phyloP scores from a whole-genome alignment of 2,888 invertebrate species.

The Hofmannophila pseudospretella region DNA sequence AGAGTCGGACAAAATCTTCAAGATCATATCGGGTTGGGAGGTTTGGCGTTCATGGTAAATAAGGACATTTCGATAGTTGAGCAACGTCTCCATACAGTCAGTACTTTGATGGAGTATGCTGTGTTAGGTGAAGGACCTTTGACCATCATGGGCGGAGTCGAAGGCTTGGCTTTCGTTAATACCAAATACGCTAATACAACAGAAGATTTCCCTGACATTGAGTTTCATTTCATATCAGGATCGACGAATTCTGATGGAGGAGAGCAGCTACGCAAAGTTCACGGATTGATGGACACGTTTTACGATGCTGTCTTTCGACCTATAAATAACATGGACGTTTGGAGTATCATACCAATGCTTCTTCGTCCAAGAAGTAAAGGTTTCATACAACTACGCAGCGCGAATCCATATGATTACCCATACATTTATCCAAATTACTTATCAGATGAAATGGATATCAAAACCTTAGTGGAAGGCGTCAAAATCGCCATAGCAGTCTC shows the following conservation, averaged over 20 bases:
- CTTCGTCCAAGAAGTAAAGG: slow-evolving; percentile 92
- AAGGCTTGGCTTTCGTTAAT: slow-evolving; percentile 92
- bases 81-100: slow-evolving; percentile 86
- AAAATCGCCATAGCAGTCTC: slow-evolving; percentile 91
- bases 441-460: slow-evolving; percentile 85
- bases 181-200: slow-evolving; percentile 89
- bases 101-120: slow-evolving; percentile 90
- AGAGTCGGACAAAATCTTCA: slow-evolving; percentile 92
- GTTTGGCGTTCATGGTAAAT: slow-evolving; percentile 89
- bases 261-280: slow-evolving; percentile 86
- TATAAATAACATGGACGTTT: slow-evolving; percentile 86
- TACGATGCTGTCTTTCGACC: slow-evolving; percentile 86
- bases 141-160: slow-evolving; percentile 92
- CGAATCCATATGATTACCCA: slow-evolving; percentile 92
- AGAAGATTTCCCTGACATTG: slow-evolving; percentile 92
- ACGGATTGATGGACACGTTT: slow-evolving; percentile 85
- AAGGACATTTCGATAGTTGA: slow-evolving; percentile 88
- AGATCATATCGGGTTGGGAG: slow-evolving; percentile 92
- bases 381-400: slow-evolving; percentile 86
- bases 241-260: slow-evolving; percentile 93
- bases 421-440: slow-evolving; percentile 96
- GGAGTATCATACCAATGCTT: slow-evolving; percentile 91
- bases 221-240: slow-evolving; percentile 92
- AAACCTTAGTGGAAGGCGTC: slow-evolving; percentile 89
- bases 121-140: slow-evolving; percentile 89